Conservation (phyloP, 92 coral and sea anemone genomes). For the Siderastrea siderea region DNA sequence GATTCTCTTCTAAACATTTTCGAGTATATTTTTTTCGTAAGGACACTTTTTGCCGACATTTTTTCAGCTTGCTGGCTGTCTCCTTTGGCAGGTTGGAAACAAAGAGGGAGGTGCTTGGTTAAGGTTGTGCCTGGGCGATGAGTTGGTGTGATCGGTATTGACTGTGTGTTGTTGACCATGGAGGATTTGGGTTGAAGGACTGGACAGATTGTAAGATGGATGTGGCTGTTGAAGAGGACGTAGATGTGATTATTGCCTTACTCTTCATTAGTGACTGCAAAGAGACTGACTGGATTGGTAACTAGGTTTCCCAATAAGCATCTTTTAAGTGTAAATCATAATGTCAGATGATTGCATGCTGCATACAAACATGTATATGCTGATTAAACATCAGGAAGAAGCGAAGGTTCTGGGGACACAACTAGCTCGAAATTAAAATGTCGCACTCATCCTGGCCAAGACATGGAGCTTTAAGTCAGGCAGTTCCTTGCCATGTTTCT, state of each 20-base stretch:
- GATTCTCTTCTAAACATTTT: slow-evolving; percentile 15
- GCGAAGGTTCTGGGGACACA: not conserved
- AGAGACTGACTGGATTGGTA: too few species aligned
- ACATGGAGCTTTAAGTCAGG: not conserved
- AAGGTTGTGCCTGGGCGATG: slow-evolving; percentile 4
- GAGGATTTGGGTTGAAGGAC: slow-evolving; percentile 7
- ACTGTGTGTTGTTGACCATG: slow-evolving; percentile 13
- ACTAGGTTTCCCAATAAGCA: too few species aligned
- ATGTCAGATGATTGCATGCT: too few species aligned
- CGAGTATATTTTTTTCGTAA: not conserved
- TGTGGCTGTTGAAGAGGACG: slow-evolving; percentile 18
- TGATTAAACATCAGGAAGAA: not conserved
- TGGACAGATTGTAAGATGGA: slow-evolving; percentile 3
- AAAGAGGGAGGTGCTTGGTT: slow-evolving; percentile 13
- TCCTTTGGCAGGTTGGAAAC: slow-evolving; percentile 19
- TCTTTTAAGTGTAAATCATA: too few species aligned
- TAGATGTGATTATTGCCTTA: not conserved
- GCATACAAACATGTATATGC: too few species aligned
- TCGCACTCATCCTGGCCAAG: not conserved
- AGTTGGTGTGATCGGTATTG: slow-evolving; percentile 10
- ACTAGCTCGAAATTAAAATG: not conserved
- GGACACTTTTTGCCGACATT: not conserved
- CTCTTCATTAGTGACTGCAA: too few species aligned
- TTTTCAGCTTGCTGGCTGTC: slow-evolving; percentile 20
- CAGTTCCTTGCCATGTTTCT: not conserved